Evolutionary conservation across 2,888 invertebrate genomes (phyloP).

Genomic region (Drosophila anceps): DNA sequence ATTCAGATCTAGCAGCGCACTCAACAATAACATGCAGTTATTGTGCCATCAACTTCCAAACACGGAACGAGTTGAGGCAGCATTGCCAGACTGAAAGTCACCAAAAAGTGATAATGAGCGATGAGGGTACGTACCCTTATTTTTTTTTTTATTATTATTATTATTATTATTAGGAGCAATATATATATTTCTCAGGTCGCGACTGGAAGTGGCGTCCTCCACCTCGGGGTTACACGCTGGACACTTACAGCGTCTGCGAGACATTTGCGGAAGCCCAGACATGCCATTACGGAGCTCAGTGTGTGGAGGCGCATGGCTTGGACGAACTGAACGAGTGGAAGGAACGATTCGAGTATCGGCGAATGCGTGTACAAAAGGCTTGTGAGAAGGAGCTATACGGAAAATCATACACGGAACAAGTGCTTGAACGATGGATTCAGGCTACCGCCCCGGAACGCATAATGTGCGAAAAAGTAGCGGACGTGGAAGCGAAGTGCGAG

Average conservation of each 20-base stretch:
- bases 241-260: slow-evolving; percentile 89
- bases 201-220: slow-evolving; percentile 90
- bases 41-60: slow-evolving; percentile 87
- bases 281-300: slow-evolving; percentile 90
- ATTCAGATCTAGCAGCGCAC: slow-evolving; percentile 42
- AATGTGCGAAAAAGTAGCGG: slow-evolving; percentile 88
- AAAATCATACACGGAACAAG: slow-evolving; percentile 87
- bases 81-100: slow-evolving; percentile 89
- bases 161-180: not conserved
- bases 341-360: slow-evolving; percentile 89
- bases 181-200: slow-evolving; percentile 82
- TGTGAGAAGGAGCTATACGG: slow-evolving; percentile 90
- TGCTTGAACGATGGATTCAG: slow-evolving; percentile 88
- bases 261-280: slow-evolving; percentile 87
- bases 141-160: not conserved
- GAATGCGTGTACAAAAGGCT: slow-evolving; percentile 88
- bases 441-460: slow-evolving; percentile 88
- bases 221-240: slow-evolving; percentile 89
- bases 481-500: slow-evolving; percentile 87
- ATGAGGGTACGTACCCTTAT: slow-evolving; percentile 86
- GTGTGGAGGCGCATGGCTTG: slow-evolving; percentile 90
- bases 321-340: slow-evolving; percentile 91
- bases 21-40: slow-evolving; percentile 86
- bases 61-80: slow-evolving; percentile 86
- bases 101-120: slow-evolving; percentile 89